Conservation (phyloP, 2,888 invertebrate genomes). For the Metellina segmentata region DNA sequence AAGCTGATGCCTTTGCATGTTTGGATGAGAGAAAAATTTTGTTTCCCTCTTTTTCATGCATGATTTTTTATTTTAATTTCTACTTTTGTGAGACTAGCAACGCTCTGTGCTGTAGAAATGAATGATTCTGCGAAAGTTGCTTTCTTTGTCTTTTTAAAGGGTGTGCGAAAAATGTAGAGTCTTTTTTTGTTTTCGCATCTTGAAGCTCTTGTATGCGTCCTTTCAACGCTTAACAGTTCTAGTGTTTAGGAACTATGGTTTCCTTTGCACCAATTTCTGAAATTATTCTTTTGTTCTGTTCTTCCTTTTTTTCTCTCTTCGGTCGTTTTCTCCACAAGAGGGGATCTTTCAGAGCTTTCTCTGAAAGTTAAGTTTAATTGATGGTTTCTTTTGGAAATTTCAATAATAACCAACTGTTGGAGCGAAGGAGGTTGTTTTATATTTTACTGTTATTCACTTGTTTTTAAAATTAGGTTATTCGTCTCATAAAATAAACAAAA, state of each 20-base stretch:
- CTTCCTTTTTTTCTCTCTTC: not conserved
- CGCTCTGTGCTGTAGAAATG: slow-evolving; percentile 50
- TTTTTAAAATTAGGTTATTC: no score
- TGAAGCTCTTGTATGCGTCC: not conserved
- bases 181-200: not conserved
- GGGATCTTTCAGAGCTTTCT: not conserved
- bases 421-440: no score
- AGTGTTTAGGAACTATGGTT: not conserved
- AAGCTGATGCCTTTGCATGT: slow-evolving; percentile 33
- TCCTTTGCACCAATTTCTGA: not conserved
- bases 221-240: not conserved
- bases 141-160: slow-evolving; percentile 50
- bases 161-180: not conserved
- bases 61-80: slow-evolving; percentile 46
- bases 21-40: slow-evolving; percentile 21
- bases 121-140: slow-evolving; percentile 41
- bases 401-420: no score
- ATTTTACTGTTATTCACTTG: no score
- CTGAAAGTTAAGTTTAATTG: not conserved
- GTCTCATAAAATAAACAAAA: no score
- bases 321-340: not conserved
- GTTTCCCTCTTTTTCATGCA: not conserved
- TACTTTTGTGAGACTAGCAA: slow-evolving; percentile 30
- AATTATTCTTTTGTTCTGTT: not conserved
- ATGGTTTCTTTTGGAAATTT: no score